Evolutionary conservation across 2,113 vertebrate genomes (phyloP), one percentile per base, ranked within the genome.

Genomic region (Callionymus lyra): DNA sequence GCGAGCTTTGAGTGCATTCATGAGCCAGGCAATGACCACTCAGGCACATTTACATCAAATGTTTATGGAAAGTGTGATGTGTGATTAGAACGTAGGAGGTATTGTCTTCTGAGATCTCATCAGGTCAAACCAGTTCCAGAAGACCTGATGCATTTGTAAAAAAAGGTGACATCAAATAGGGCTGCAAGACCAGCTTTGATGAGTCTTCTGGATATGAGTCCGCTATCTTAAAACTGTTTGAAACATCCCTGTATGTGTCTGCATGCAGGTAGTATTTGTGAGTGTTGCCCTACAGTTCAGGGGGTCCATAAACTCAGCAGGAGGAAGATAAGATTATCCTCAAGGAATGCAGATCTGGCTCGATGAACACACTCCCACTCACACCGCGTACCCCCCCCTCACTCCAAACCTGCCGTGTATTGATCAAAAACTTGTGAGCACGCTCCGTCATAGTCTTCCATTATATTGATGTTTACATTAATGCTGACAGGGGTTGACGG

Each of bases 311-410:
- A 48, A 19, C 56, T 44, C 74, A 75, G 72, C 63, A 68, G 72
- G 65, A 60, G 55, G 56, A 36, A 77, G 81, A 84, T 86, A 81
- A 82, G 81, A 72, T 83, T 76, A 74, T 80, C 76, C 72, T 54
- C 40, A 42, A 68, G 73, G 79, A 84, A 82, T 79, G 62, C 58
- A 67, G 62, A 49, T 49, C 57, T 39, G 56, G 16, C 49, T 21
- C 27, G 63, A 59, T 54, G 50, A 55, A 53, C 49, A 38, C 37
- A 65, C 67, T 68, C 68, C 54, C 47, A 54, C 72, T 63, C 41
- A 51, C 46, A 57, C 14, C 42, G 41, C 21, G 12, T 19, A 42
- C 15, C 31, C 38, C 38, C 16, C 35, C 10, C 32, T 10, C 13
- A 33, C 13, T 17, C 21, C 9, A 32, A 6, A 31, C 40, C 14